These are phyloP conservation scores for Fistularia tabacaria DNA, from an alignment of 2,797 vertebrate species.

Conservation along the genomic window DNA sequence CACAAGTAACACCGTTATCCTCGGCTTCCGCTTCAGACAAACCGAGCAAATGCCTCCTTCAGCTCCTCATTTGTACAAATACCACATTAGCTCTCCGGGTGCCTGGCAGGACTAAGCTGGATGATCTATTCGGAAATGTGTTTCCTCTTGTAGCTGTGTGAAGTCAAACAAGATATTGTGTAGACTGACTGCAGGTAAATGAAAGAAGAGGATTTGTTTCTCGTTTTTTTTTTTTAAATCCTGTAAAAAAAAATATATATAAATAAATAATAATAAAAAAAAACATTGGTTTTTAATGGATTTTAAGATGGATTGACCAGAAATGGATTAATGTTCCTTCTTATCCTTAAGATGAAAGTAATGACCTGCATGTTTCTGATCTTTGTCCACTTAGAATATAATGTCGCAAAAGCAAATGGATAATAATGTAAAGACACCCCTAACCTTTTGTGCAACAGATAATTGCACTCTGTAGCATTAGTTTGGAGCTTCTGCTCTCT, in stretches of 20 bases:
- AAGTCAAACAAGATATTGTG: not conserved
- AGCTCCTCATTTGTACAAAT: conserved; percentile 26
- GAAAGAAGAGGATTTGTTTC: no score
- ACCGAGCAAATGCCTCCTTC: conserved; percentile 42
- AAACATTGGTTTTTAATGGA: no score
- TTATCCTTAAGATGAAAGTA: not conserved
- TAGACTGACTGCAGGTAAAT: no score
- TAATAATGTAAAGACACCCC: not conserved
- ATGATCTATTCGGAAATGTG: not conserved
- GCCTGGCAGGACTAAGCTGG: conserved; percentile 14
- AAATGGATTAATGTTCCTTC: no score
- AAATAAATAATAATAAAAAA: no score
- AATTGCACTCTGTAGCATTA: conserved; percentile 25
- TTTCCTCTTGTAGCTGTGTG: not conserved
- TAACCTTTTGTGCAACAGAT: conserved; percentile 22
- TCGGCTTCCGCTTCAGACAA: conserved; percentile 47
- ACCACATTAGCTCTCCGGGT: conserved; percentile 16
- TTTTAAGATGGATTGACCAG: no score
- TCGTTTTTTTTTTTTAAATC: no score
- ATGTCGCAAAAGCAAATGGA: not conserved
- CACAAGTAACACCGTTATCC: conserved; percentile 54
- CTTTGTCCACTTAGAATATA: not conserved
- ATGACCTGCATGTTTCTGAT: not conserved
- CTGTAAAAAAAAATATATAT: no score
- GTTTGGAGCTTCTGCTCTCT: conserved; percentile 15